Evolutionary conservation across 1,140 invertebrate species (phyloP).

Genomic region (Heliconius congener): DNA sequence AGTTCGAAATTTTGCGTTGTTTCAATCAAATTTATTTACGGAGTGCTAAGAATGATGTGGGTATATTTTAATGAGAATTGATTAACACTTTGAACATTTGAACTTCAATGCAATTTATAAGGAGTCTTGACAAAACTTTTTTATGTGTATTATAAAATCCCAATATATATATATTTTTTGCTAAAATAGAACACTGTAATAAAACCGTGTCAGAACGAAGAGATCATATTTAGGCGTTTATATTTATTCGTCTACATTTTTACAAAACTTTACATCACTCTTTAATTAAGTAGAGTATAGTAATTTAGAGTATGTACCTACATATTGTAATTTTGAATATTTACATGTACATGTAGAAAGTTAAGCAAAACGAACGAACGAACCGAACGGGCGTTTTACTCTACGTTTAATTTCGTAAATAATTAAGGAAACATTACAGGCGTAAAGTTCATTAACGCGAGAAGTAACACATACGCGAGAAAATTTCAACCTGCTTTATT

Average conservation of each 20-base stretch:
- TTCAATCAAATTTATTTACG: neutral
- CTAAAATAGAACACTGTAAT: no score
- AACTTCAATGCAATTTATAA: no score
- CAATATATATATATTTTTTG: no score
- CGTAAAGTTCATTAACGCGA: conserved; percentile 21
- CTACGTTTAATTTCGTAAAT: conserved; percentile 23
- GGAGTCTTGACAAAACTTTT: no score
- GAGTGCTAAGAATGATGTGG: neutral
- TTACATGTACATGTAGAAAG: neutral
- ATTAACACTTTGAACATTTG: neutral
- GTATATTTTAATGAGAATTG: neutral
- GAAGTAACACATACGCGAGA: conserved; percentile 10
- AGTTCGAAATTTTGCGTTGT: neutral
- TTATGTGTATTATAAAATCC: no score
- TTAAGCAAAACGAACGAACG: neutral
- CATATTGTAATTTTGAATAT: neutral
- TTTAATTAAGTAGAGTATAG: neutral
- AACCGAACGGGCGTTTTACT: neutral
- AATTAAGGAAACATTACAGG: conserved; percentile 19
- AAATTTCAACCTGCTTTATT: conserved; percentile 17
- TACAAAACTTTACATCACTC: neutral
- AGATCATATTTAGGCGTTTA: no score
- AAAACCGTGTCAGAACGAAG: no score
- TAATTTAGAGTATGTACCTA: neutral
- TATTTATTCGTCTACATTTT: no score